Conservation (phyloP, 2,797 vertebrate species). For the Taeniopygia guttata region DNA sequence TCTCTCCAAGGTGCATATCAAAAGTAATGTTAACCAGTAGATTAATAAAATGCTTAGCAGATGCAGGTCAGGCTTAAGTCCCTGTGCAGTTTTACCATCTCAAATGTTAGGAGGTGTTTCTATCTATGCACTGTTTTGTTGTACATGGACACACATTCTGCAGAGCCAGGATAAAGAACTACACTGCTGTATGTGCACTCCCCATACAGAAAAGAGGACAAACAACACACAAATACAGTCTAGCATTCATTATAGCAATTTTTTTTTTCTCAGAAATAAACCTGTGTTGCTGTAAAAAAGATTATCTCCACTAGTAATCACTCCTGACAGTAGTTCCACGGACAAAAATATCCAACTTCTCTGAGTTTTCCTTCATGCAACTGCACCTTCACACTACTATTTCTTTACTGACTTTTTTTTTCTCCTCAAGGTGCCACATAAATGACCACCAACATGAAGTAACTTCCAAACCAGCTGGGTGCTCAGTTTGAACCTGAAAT, state of each 20-base stretch:
- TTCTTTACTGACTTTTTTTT: not conserved
- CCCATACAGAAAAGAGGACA: not conserved
- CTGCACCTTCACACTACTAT: not conserved
- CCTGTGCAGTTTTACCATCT: rapidly evolving
- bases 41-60: not conserved
- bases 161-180: not conserved
- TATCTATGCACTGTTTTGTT: not conserved
- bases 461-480: not conserved
- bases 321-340: not conserved
- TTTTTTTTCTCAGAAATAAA: not conserved
- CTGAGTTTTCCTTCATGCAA: not conserved
- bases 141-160: not conserved
- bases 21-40: not conserved
- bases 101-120: not conserved
- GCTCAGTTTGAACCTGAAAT: not conserved
- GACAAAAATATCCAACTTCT: not conserved
- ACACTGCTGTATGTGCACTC: not conserved
- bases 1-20: not conserved
- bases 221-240: not conserved
- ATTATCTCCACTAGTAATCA: not conserved
- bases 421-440: not conserved
- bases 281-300: too few species aligned
- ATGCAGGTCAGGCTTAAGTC: not conserved
- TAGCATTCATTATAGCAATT: not conserved
- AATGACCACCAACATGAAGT: not conserved